A percentile compares a stretch with the other conserved stretches of the same genome.
Conservation (phyloP, 2,888 invertebrate species). For the Agrenia bidenticulata region DNA sequence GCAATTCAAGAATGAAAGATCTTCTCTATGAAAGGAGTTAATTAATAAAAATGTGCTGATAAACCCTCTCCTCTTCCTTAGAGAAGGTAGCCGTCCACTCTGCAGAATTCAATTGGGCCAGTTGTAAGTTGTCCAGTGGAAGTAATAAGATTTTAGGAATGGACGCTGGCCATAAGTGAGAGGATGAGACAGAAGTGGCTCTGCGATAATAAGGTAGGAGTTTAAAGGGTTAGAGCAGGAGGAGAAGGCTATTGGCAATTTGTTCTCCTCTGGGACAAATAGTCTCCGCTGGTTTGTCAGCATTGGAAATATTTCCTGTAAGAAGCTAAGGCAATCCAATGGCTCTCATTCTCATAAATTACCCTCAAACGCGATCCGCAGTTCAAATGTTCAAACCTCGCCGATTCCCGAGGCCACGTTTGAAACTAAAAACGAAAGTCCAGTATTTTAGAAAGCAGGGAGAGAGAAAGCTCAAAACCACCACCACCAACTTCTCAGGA, state of each 20-base stretch:
- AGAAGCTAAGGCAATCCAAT: slow-evolving; percentile 16
- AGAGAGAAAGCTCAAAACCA: slow-evolving; percentile 14
- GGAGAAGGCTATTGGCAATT: slow-evolving; percentile 23
- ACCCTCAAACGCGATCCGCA: slow-evolving; percentile 19
- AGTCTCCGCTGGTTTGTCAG: slow-evolving; percentile 18
- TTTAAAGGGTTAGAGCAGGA: slow-evolving; percentile 21
- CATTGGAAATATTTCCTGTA: slow-evolving; percentile 6
- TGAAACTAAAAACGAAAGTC: too few species aligned
- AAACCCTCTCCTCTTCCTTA: background rate
- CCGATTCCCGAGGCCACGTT: too few species aligned
- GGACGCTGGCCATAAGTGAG: slow-evolving; percentile 1
- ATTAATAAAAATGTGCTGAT: slow-evolving; percentile 16
- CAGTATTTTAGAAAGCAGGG: too few species aligned
- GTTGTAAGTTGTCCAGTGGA: background rate
- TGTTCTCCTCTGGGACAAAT: slow-evolving; percentile 28
- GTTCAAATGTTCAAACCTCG: background rate
- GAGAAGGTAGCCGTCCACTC: background rate
- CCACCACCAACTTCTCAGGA: background rate
- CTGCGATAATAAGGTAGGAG: slow-evolving; percentile 21
- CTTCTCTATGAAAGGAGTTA: background rate
- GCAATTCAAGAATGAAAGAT: too few species aligned
- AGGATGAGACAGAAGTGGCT: slow-evolving; percentile 3
- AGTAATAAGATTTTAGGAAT: slow-evolving; percentile 5
- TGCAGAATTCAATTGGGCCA: slow-evolving; percentile 5
- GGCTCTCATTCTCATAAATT: slow-evolving; percentile 24